Conservation (phyloP, 2,888 invertebrate genomes). For the Lithophane socia region DNA sequence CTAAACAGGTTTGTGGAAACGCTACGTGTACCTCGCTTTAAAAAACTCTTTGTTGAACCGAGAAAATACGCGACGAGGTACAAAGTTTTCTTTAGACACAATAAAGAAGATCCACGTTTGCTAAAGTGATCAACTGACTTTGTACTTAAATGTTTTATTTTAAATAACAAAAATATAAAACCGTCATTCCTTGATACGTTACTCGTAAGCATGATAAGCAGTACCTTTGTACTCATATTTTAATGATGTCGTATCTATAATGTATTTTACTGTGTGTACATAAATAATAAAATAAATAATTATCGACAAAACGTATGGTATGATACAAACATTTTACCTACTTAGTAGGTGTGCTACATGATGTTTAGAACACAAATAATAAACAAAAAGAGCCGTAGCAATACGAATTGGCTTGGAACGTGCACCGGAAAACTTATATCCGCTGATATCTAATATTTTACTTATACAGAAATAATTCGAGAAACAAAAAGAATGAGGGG, state of each 20-base stretch:
- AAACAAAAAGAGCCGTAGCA: conserved; percentile 64
- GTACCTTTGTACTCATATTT: too few relatives aligned
- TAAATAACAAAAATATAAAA: background rate
- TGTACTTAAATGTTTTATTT: background rate
- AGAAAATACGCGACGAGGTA: conserved; percentile 15
- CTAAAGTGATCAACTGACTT: background rate
- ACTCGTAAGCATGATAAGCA: too few relatives aligned
- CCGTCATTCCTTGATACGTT: too few relatives aligned
- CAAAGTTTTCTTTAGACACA: conserved; percentile 4
- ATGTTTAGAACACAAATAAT: conserved; percentile 49
- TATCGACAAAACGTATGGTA: background rate
- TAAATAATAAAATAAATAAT: background rate
- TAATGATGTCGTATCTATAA: too few relatives aligned
- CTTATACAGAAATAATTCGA: conserved; percentile 88
- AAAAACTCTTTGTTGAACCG: conserved; percentile 41
- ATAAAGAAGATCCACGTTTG: background rate
- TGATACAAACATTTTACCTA: background rate
- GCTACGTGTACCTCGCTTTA: conserved; percentile 41
- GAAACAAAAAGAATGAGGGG: conserved; percentile 90
- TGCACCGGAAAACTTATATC: conserved; percentile 76
- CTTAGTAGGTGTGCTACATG: background rate
- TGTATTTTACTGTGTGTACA: too few relatives aligned
- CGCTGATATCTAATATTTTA: conserved; percentile 82
- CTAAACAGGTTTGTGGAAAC: conserved; percentile 65
- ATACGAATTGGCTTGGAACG: conserved; percentile 74